Evolutionary conservation across 2,888 invertebrate species (phyloP), one percentile per base, ranked within the genome.

Genomic region (Magallana nippona): DNA sequence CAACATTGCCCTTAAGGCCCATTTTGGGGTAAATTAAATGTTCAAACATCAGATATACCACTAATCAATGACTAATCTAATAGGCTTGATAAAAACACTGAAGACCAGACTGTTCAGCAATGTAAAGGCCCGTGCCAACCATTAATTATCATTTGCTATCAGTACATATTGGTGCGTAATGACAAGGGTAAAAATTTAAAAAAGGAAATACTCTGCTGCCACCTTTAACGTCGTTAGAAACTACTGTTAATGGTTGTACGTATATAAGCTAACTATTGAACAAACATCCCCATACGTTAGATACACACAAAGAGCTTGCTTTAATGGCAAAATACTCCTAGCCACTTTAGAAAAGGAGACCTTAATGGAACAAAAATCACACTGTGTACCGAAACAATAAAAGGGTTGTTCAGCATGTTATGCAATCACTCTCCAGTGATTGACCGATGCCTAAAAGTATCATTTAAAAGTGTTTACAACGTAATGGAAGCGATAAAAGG

Each of bases 61-160:
- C 32, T 71, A 71, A 71, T 71, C 71, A 71, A 71, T 71, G 71
- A 11, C 71, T 71, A 71, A 71, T 71, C 71, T 71, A 32, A 19
- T 17, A 17, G 19, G 71, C 71, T 71, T 71, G 71, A 71, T 71
- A 71, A 71, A 71, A 22, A 10, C 60, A 63, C 13, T 27, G 63
- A 27, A 63, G 63, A 63, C 63, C 13, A 63, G 63, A 27, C 10
- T 32, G 32, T 22, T 27, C 13, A 27, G 27, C 5, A 32, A 5
- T 27, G 27, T 15, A 71, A 15, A 71, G 71, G 71, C 71, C 15
- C 15, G 27, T 27, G 27, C 71, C 10, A 27, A 10, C 71, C 32
- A 71, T 71, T 71, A 71, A 71, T 71, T 71, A 71, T 71, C 27
- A 71, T 71, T 71, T 22, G 15, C 13, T 27, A 13, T 32, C 27